phyloP scores from a whole-genome alignment of 1,140 invertebrate species.

The Scylla paramamosain region DNA sequence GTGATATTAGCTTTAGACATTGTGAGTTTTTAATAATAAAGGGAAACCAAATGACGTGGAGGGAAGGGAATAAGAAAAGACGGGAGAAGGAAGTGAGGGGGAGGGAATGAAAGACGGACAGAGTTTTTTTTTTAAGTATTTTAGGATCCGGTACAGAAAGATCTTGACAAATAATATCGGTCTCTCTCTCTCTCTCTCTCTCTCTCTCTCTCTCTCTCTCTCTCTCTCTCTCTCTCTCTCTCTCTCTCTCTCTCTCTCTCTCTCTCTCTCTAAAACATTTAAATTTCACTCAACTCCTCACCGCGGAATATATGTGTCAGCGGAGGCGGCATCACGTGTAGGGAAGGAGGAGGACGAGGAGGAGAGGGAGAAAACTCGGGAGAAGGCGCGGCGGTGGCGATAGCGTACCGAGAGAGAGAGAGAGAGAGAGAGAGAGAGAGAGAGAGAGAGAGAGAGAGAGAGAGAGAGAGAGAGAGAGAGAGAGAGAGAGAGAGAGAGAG shows the following conservation, averaged over 20 bases:
- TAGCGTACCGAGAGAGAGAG: neutral
- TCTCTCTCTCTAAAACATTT: neutral
- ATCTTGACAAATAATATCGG: neutral
- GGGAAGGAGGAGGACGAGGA: neutral
- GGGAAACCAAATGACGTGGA: neutral
- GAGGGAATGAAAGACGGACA: neutral
- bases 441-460: conserved; percentile 34
- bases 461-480: conserved; percentile 34
- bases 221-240: conserved; percentile 29
- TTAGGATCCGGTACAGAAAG: neutral
- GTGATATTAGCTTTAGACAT: too few relatives aligned
- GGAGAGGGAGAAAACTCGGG: neutral
- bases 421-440: conserved; percentile 43
- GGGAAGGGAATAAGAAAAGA: neutral
- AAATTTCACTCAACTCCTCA: too few relatives aligned
- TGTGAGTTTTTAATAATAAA: too few relatives aligned
- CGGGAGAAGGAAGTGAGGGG: neutral
- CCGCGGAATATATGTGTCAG: neutral
- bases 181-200: conserved; percentile 29
- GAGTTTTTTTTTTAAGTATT: too few relatives aligned
- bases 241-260: conserved; percentile 26
- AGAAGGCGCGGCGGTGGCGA: too few relatives aligned
- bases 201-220: conserved; percentile 29
- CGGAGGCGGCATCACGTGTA: neutral
- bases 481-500: conserved; percentile 43